These are phyloP conservation scores for Apocrypta bakeri DNA, from an alignment of 1,140 invertebrate species.

Conservation along the genomic window DNA sequence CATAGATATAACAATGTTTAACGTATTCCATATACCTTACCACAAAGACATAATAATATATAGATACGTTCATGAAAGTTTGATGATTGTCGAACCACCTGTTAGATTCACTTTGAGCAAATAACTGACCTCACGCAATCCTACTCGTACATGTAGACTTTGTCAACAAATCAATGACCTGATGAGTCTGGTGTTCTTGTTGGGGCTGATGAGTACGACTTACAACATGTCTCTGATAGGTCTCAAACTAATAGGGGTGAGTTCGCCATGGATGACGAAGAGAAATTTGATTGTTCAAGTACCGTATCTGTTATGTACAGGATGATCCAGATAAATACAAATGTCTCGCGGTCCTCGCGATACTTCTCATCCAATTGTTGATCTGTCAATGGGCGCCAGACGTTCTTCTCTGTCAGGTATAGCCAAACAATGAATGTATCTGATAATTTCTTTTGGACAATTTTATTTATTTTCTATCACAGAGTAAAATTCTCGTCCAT, in stretches of 20 bases:
- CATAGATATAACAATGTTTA: too few relatives aligned
- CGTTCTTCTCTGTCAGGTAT: background rate
- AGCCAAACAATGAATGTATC: background rate
- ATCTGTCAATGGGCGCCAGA: conserved; percentile 6
- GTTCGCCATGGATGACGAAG: background rate
- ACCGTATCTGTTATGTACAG: background rate
- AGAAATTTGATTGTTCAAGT: too few relatives aligned
- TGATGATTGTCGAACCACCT: too few relatives aligned
- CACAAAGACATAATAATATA: too few relatives aligned
- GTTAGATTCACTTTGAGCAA: background rate
- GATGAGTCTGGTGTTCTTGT: background rate
- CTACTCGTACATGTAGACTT: background rate
- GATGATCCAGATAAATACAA: conserved; percentile 6
- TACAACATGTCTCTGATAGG: conserved; percentile 9
- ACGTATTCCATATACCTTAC: too few relatives aligned
- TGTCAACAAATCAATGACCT: background rate
- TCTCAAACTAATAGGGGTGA: background rate
- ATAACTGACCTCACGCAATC: background rate
- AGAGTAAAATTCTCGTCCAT: background rate
- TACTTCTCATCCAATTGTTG: background rate
- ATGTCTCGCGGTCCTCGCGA: background rate
- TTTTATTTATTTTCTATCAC: background rate
- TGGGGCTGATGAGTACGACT: background rate
- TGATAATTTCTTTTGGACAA: background rate
- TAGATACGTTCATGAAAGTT: too few relatives aligned